A percentile compares a stretch with the other conserved stretches of the same genome.
Conservation (phyloP, 1,140 invertebrate genomes). For the Dendrolimus punctatus region DNA sequence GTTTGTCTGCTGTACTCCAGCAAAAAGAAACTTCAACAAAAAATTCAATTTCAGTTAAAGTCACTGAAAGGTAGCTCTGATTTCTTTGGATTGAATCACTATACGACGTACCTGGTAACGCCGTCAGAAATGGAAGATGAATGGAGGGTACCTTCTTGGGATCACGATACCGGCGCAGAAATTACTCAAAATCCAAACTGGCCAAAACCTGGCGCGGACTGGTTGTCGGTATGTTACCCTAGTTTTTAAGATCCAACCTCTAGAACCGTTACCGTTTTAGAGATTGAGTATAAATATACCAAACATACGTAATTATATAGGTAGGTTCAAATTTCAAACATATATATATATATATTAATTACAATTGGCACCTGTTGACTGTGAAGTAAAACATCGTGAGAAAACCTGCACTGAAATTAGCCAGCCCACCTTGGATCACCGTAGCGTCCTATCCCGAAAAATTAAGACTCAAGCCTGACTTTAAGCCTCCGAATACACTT, state of each 20-base stretch:
- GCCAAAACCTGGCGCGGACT: slow-evolving; percentile 5
- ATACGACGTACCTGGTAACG: slow-evolving; percentile 67
- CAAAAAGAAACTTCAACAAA: background rate
- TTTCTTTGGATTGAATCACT: slow-evolving; percentile 77
- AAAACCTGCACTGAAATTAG: too few relatives aligned
- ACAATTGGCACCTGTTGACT: too few relatives aligned
- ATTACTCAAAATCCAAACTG: slow-evolving; percentile 51
- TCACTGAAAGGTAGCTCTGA: slow-evolving; percentile 72
- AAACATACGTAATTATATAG: background rate
- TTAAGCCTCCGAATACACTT: too few relatives aligned
- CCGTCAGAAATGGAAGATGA: slow-evolving; percentile 27
- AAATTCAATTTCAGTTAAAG: slow-evolving; percentile 42
- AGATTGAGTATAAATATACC: too few relatives aligned
- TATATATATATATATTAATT: too few relatives aligned
- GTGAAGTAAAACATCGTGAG: too few relatives aligned
- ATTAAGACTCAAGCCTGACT: too few relatives aligned
- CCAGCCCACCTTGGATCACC: too few relatives aligned
- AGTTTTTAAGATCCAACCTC: background rate
- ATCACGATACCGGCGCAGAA: slow-evolving; percentile 68
- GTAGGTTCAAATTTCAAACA: too few relatives aligned
- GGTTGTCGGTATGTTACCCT: slow-evolving; percentile 8
- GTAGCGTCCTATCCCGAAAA: too few relatives aligned
- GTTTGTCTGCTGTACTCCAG: too few relatives aligned
- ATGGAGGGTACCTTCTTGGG: slow-evolving; percentile 62
- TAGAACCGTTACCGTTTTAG: too few relatives aligned